phyloP scores from a whole-genome alignment of 2,888 invertebrate genomes.

The Leptura quadrifasciata region DNA sequence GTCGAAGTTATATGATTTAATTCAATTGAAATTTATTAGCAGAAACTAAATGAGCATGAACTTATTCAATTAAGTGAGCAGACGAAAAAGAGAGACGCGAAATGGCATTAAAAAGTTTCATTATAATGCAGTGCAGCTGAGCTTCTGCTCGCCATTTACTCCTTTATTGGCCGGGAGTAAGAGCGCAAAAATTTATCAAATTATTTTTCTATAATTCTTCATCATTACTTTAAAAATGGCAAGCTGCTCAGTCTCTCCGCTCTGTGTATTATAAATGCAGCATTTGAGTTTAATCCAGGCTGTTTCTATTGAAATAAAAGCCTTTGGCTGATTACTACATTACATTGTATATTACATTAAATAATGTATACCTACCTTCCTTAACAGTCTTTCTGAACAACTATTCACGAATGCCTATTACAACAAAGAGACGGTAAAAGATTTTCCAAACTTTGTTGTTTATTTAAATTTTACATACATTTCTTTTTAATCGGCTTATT shows the following conservation, averaged over 20 bases:
- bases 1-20: conserved; percentile 2
- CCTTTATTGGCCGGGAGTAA: neutral
- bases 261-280: neutral
- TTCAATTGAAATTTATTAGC: conserved; percentile 12
- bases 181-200: neutral
- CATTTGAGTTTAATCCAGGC: neutral
- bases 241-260: neutral
- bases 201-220: neutral
- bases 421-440: too few relatives aligned
- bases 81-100: neutral
- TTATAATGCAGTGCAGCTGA: neutral
- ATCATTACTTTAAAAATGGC: neutral
- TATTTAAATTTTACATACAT: too few relatives aligned
- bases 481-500: too few relatives aligned
- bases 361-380: too few relatives aligned
- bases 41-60: conserved; percentile 9
- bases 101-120: conserved; percentile 22
- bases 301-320: neutral
- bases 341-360: too few relatives aligned
- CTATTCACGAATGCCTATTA: too few relatives aligned
- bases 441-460: too few relatives aligned
- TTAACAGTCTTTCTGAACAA: too few relatives aligned
- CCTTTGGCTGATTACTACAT: too few relatives aligned
- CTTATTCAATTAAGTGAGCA: conserved; percentile 21
- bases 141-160: neutral